Evolutionary conservation across 2,113 vertebrate species (phyloP), one percentile per base, ranked within the genome.

Genomic region (Columba livia): DNA sequence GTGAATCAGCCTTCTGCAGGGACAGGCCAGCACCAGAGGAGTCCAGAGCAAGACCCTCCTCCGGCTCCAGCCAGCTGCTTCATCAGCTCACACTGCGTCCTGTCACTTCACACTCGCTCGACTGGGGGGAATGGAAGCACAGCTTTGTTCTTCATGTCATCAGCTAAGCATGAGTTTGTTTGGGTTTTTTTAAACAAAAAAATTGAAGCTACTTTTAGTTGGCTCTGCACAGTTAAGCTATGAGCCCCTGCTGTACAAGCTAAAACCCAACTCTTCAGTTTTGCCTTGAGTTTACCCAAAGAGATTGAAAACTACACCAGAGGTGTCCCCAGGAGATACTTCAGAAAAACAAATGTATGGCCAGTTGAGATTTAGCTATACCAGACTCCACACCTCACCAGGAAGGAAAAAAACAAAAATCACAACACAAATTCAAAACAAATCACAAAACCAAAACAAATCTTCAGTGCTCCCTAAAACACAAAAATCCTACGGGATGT

Each of bases 311-410:
- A 91, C n/a, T 50, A 36, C 10, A 61, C 7, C 3, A 2, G 82
- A 83, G 9, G 10, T 3, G 2, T 73, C 38, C 20, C 53, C 36
- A 51, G 47, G 36, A 56, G 17, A 66, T 32, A 47, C 11, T 56
- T 81, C 15, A 64, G 15, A 34, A 38, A 83, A 83, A 77, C 3
- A 85, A 53, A 19, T 0, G 0, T 21, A 15, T 2, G 6, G 36
- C 9, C 42, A 81, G 25, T 25, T 60, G 19, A 57, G n/a, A 80
- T 1, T 53, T 48, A 74, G 18, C 15, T 48, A 26, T 23, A 70
- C 12, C 23, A 77, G 25, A 77, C 26, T 61, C 50, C 47, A 85
- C 4, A 9, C 10, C 25, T 38, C 34, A 69, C 6, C 47, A 38
- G 25, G 73, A 88, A 36, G 11, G 29, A 15, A 57, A 34, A 16